These are phyloP conservation scores for Glaucopsyche alexis DNA, from an alignment of 2,888 invertebrate species.

Conservation along the genomic window DNA sequence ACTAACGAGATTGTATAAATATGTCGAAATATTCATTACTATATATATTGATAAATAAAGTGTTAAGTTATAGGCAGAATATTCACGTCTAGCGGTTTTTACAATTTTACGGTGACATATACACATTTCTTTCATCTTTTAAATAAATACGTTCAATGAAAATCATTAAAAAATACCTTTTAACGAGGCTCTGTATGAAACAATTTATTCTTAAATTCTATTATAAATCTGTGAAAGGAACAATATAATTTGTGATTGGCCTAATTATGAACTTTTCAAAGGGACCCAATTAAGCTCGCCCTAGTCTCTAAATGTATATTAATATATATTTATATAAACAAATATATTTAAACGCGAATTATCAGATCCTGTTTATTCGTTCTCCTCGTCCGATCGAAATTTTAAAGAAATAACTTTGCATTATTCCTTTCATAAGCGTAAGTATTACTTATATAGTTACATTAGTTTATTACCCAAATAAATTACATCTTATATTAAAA, in stretches of 20 bases:
- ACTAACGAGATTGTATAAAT: no score
- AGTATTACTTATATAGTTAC: no score
- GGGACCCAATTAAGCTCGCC: constrained; percentile 21
- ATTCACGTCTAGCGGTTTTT: no score
- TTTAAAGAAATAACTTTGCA: background rate
- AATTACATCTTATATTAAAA: no score
- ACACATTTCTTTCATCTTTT: background rate
- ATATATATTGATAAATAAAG: no score
- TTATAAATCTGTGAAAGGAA: constrained; percentile 19
- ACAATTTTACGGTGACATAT: no score
- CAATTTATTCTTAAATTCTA: background rate
- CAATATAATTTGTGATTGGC: constrained; percentile 23
- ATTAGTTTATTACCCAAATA: no score
- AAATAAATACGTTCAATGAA: background rate
- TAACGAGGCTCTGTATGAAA: constrained; percentile 5
- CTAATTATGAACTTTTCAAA: constrained; percentile 24
- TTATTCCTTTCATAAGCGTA: background rate
- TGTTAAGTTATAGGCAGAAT: no score
- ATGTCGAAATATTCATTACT: no score
- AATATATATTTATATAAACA: background rate
- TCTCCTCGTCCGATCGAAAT: background rate
- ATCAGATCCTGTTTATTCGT: no score
- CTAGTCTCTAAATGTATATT: background rate
- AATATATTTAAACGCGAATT: background rate
- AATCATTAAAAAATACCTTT: background rate